Conservation (phyloP, 1,140 invertebrate genomes). For the Drosophila hydei region DNA sequence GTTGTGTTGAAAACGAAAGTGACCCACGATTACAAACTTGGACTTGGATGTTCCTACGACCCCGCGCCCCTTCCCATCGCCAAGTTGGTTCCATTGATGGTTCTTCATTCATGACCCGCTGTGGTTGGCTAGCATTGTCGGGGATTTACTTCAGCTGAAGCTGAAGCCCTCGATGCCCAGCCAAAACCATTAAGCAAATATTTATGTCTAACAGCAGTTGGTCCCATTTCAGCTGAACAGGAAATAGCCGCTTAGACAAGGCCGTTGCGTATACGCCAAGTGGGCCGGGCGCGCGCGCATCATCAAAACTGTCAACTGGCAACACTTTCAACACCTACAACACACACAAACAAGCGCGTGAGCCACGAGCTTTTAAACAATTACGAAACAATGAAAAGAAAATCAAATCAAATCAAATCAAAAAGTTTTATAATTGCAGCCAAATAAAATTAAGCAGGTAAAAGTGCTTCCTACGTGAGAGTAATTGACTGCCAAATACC, state of each 20-base stretch:
- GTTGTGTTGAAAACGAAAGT: constrained; percentile 73
- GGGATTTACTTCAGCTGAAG: neutral
- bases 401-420: constrained; percentile 49
- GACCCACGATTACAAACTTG: constrained; percentile 71
- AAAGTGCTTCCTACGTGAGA: neutral
- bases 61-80: neutral
- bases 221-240: neutral
- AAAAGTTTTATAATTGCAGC: constrained; percentile 71
- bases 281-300: constrained; percentile 13
- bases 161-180: neutral
- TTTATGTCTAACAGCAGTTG: constrained; percentile 1
- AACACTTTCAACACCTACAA: constrained; percentile 70
- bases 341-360: neutral
- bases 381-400: constrained; percentile 73
- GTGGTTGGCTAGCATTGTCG: constrained; percentile 3
- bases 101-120: constrained; percentile 62
- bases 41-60: neutral
- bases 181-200: neutral
- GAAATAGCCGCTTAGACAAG: constrained; percentile 47
- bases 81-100: constrained; percentile 47
- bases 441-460: constrained; percentile 43
- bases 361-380: constrained; percentile 11
- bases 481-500: neutral
- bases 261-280: constrained; percentile 39
- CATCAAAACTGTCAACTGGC: constrained; percentile 58